Conservation (phyloP, 2,888 invertebrate genomes). For the Eustalomyia histrio region DNA sequence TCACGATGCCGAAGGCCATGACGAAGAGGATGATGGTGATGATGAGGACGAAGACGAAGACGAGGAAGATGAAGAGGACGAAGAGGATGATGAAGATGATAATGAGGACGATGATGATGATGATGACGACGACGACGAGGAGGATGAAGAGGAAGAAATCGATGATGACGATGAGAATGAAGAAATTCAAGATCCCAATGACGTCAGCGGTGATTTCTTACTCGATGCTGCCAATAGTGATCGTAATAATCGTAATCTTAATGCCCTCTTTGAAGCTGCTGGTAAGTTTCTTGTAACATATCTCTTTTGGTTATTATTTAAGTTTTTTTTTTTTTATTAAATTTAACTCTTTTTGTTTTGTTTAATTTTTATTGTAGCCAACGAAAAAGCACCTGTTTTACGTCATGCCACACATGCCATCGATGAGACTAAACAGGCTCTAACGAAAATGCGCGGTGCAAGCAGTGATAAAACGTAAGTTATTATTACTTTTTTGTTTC, state of each 20-base stretch:
- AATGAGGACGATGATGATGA: slow-evolving; percentile 74
- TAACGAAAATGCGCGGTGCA: slow-evolving; percentile 97
- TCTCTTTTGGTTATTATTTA: background rate
- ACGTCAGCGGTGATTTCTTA: slow-evolving; percentile 76
- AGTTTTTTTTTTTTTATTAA: background rate
- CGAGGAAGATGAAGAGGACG: slow-evolving; percentile 79
- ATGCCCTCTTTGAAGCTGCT: slow-evolving; percentile 96
- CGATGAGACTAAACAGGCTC: slow-evolving; percentile 97
- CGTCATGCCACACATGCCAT: slow-evolving; percentile 88
- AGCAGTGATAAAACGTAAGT: slow-evolving; percentile 83
- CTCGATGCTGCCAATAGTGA: slow-evolving; percentile 81
- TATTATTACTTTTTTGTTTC: background rate
- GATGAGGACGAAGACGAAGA: slow-evolving; percentile 79
- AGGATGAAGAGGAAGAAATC: slow-evolving; percentile 79
- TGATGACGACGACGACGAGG: slow-evolving; percentile 76
- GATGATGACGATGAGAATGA: slow-evolving; percentile 79
- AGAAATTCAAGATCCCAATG: slow-evolving; percentile 74
- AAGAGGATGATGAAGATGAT: slow-evolving; percentile 77
- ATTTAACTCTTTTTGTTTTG: slow-evolving; percentile 17
- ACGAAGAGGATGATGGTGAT: slow-evolving; percentile 79
- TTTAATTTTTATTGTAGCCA: slow-evolving; percentile 69
- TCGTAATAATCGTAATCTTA: slow-evolving; percentile 82
- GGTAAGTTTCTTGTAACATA: slow-evolving; percentile 73
- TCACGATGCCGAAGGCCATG: slow-evolving; percentile 77
- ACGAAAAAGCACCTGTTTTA: slow-evolving; percentile 79